Evolutionary conservation across 1,140 invertebrate genomes (phyloP), one percentile per base, ranked within the genome.

Genomic region (Marisa cornuarietis): DNA sequence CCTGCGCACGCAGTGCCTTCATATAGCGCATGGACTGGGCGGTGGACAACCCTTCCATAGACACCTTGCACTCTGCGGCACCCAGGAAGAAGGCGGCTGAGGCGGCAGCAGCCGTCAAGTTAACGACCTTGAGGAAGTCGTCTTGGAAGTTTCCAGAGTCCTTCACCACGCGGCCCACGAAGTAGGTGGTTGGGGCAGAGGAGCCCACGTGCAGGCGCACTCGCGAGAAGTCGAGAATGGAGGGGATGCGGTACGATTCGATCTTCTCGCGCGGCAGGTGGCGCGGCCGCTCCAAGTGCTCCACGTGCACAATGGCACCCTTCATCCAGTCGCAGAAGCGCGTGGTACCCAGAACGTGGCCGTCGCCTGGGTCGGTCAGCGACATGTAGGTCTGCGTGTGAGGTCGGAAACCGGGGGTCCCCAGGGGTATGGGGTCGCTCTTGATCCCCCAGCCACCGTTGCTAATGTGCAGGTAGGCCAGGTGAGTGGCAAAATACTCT

Each of bases 301-400:
- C 85, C 69, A 87, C 85, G 68, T 87, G 84, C 42, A 87, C 81
- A 49, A 87, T 85, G 54, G 84, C 83, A 22, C 85, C 85, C 74
- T 83, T 73, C 83, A 87, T 83, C 85, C 85, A 85, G 9, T 85
- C 84, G 31, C 73, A 77, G 61, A 83, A 85, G 16, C 85, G 78
- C 10, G 85, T 87, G 8, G 85, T 87, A 1, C 85, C 85, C 71
- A 85, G 77, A 22, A 85, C 81, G 69, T 87, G 85, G 20, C 85
- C 84, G 24, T 86, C 85, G 10, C 85, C 85, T 7, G 85, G 85
- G 72, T 86, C 84, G n/a, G 85, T 86, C 14, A 86, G 71, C 42
- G 85, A 86, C 85, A 86, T 84, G 76, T 86, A 86, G 18, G 85
- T 87, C 77, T 87, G 85, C 22, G 84, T 83, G 62, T 85, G 76